Evolutionary conservation across 2,113 vertebrate species (phyloP), one percentile per base, ranked within the genome.

Genomic region (Setophaga kirtlandii): DNA sequence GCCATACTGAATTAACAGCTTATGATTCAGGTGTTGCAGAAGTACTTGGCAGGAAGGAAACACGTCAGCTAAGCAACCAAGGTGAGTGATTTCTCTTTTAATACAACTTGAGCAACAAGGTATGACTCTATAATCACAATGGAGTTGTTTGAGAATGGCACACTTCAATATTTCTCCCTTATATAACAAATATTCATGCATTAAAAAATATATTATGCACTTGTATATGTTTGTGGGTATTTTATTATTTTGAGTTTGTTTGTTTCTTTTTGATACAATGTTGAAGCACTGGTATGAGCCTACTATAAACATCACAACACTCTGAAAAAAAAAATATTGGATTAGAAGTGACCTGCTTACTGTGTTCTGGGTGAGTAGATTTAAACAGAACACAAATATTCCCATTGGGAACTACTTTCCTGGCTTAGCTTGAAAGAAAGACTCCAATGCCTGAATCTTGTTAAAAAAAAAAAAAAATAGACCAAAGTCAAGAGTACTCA

Each of bases 301-400:
- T 35, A 59, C 24, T 52, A 67, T 10, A 33, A 83, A 78, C 49
- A 76, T 71, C 20, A 81, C 24, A 56, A 25, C 22, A 35, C 24
- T 69, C 35, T 50, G 30, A 95, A 85, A 74, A 93, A 74, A 93
- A 86, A 93, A 86, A 83, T 46, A 63, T 0, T 46, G 70, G 49
- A 64, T 28, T 22, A 70, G 55, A 62, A 69, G 28, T 75, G 88
- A 94, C 93, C 79, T 2, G 2, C 71, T 97, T 85, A 88, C 35
- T 82, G 27, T n/a, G 44, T 60, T 85, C 74, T 77, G 88, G 84
- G 81, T 60, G 91, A 86, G 93, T 67, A 85, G 70, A 78, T 92
- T 83, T 27, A 28, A 94, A 92, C 56, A 59, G 89, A 87, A 88
- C 25, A 92, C 55, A 90, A 93, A 77, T 23, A 93, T 75, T 94